Conservation (phyloP, 2,888 invertebrate species). For the Caenorhabditis panamensis region DNA sequence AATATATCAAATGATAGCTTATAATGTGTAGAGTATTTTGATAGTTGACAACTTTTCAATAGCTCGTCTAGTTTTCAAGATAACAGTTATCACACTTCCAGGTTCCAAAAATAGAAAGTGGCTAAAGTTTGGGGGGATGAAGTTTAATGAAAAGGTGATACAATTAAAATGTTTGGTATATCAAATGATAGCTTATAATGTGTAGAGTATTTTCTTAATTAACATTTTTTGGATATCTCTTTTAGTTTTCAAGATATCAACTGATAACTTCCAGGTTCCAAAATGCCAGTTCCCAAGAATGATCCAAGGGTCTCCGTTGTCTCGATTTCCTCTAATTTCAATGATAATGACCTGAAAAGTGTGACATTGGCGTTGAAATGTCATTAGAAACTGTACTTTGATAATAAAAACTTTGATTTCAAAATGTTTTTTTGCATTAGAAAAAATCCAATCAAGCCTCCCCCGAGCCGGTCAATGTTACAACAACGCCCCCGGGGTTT, state of each 20-base stretch:
- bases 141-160: no score
- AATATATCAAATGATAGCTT: background rate
- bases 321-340: slow-evolving; percentile 13
- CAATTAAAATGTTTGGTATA: no score
- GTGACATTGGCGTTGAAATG: slow-evolving; percentile 13
- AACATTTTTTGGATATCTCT: background rate
- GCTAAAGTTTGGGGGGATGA: no score
- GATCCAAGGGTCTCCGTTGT: background rate
- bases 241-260: background rate
- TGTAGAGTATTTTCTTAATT: background rate
- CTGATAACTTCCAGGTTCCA: slow-evolving; percentile 1
- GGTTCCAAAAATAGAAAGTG: background rate
- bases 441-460: no score
- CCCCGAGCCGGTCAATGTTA: no score
- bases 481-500: no score
- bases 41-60: background rate
- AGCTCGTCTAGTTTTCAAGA: background rate
- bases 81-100: background rate
- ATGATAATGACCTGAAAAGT: slow-evolving; percentile 8
- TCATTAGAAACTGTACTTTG: background rate
- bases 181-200: no score
- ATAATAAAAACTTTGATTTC: no score
- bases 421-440: no score
- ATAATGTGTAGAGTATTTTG: background rate
- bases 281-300: background rate